Evolutionary conservation across 2,113 vertebrate species (phyloP).

Genomic region (Edolisoma coerulescens): DNA sequence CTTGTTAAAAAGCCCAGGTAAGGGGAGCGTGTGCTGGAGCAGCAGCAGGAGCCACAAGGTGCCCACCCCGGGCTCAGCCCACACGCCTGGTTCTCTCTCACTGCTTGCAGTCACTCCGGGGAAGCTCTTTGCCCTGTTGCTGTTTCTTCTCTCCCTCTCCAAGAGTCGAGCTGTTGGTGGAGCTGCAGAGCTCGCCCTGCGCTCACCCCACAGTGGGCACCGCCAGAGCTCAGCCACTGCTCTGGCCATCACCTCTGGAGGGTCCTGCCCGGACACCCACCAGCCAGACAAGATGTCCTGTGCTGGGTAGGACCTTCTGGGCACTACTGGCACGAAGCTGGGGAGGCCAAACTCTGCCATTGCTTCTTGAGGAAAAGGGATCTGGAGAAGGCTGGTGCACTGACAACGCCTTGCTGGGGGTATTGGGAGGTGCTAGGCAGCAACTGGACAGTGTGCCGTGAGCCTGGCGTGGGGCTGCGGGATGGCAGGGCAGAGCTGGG

Average conservation of each 20-base stretch:
- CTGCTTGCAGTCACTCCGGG: not conserved
- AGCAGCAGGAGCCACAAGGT: not conserved
- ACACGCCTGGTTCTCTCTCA: not conserved
- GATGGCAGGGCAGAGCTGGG: not conserved
- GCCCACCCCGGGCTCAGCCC: not conserved
- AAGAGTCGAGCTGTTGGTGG: conserved; percentile 87
- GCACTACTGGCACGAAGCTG: not conserved
- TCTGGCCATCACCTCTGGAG: conserved; percentile 82
- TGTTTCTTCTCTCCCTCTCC: not conserved
- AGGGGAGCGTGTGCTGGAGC: not conserved
- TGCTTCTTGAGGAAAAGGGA: not conserved
- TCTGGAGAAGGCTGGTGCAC: not conserved
- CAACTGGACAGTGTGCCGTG: not conserved
- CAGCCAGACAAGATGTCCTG: not conserved
- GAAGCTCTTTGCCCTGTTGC: not conserved
- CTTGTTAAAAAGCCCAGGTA: conserved; percentile 90
- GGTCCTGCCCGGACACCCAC: not conserved
- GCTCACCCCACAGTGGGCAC: conserved; percentile 81
- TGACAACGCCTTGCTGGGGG: not conserved
- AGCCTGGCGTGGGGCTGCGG: not conserved
- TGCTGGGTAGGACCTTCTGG: not conserved
- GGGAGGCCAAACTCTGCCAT: not conserved
- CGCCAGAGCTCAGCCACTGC: conserved; percentile 82
- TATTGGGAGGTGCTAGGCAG: not conserved
- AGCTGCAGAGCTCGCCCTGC: conserved; percentile 86